These are phyloP conservation scores for Eutrigla gurnardus DNA, from an alignment of 2,797 vertebrate genomes.

Conservation along the genomic window DNA sequence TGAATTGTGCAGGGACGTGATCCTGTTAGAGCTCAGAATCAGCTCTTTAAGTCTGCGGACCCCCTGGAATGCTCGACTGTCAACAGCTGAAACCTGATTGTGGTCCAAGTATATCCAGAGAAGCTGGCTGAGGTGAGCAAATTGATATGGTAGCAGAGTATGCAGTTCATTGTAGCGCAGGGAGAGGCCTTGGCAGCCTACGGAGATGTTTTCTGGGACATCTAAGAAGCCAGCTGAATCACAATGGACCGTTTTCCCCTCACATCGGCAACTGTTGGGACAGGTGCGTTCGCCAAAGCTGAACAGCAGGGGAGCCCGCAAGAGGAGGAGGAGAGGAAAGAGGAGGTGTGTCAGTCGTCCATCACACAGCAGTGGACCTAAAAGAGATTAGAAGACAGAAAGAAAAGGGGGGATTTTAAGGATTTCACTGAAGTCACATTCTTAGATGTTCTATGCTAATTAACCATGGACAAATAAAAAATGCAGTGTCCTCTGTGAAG, in stretches of 20 bases:
- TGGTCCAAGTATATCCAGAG: conserved; percentile 99
- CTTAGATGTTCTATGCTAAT: conserved; percentile 1
- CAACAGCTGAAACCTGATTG: conserved; percentile 94
- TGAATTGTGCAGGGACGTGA: conserved; percentile 93
- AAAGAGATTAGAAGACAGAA: conserved; percentile 32
- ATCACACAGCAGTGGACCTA: conserved; percentile 81
- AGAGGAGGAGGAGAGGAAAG: conserved; percentile 81
- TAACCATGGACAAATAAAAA: not conserved
- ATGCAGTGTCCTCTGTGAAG: not conserved
- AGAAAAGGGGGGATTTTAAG: conserved; percentile 10
- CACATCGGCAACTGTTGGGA: conserved; percentile 94
- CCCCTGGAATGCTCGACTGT: conserved; percentile 96
- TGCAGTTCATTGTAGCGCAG: conserved; percentile 97
- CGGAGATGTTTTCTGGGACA: conserved; percentile 96
- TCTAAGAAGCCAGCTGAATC: conserved; percentile 94
- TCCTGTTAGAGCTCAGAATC: conserved; percentile 97
- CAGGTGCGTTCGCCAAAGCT: conserved; percentile 93
- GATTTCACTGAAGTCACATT: not conserved
- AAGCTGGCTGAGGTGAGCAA: conserved; percentile 96
- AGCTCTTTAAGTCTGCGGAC: conserved; percentile 97
- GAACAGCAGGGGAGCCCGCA: conserved; percentile 82
- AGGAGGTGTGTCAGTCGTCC: conserved; percentile 80
- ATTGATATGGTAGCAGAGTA: conserved; percentile 94
- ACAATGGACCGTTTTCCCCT: conserved; percentile 98
- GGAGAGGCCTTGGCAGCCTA: conserved; percentile 95